Base-by-base conservation (phyloP, 2,797 vertebrate species). In the Centropyge bicolor region DNA sequence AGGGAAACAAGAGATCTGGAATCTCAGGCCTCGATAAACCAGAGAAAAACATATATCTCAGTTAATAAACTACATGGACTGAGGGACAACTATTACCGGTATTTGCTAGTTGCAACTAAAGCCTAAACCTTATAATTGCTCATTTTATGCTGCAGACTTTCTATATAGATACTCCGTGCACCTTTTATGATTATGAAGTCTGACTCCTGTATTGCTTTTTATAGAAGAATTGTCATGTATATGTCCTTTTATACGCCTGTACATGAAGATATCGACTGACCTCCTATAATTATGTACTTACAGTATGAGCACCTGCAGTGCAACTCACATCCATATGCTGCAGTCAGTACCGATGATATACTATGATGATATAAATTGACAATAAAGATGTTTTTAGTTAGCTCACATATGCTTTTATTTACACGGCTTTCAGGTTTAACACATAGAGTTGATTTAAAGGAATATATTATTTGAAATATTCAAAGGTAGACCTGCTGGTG, bases 311-410 rank as follows among this genome's bases (percentile, higher is more conserved):
- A 90, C 88, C 84, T 87, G 83, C 89, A 91, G 77, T 86, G 82
- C 78, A 83, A 81, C 83, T 78, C 80, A 87, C 86, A 76, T 84
- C 82, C 81, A 84, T 74, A 80, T 83, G 84, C 89, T 93, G 90
- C 91, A 93, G 84, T 84, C 82, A 88, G 57, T 90, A 87, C 73
- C 78, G 81, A 73, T 81, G 48, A 89, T 88, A 86, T 88, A 84
- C 74, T 81, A 85, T 74, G 17, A 91, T 92, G 76, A 85, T 84
- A 90, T 83, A 76, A 91, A 87, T 43, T 85, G 72, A 88, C 83
- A 95, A 93, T 93, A 93, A 93, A 94, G 68, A 84, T 84, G 80
- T 87, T 93, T 92, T 86, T 87, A 85, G 83, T 87, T 80, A 78
- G 70, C 27, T 67, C 81, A 70, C 63, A 70, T 41, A 69, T 83